Base-by-base conservation (phyloP, 2,113 vertebrate species). In the Laticauda colubrina region DNA sequence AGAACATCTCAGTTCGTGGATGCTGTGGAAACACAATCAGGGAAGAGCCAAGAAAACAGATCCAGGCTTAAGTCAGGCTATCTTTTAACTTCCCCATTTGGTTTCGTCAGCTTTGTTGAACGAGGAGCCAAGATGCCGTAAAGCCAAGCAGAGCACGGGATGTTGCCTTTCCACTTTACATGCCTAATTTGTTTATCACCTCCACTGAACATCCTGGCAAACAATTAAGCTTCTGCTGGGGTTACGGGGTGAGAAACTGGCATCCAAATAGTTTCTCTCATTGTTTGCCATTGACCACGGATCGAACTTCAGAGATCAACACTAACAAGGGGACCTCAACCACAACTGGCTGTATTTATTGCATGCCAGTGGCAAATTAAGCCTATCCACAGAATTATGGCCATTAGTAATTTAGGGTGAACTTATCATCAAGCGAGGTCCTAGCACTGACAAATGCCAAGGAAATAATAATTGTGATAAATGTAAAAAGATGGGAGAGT, bases 391-490 rank as follows among this genome's bases (percentile, higher is more conserved):
- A 93, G 94, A 96, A 96, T 97, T 98, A 98, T 97, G 96, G 96
- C 96, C 96, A 95, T 97, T 98, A 96, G 97, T 97, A 96, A 98
- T 98, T 98, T 97, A 94, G 96, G 57, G 98, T 98, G 98, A 98
- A 99, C 99, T 99, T 99, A 97, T 98, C 97, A 97, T 98, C 98
- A 98, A 98, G 97, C 97, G 97, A 93, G 96, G 95, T 95, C 96
- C 97, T 95, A 95, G 97, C 96, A 98, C 97, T 97, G 93, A 98
- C 96, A 94, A 96, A 97, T 21, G 34, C 26, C 56, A 90, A 85
- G 23, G 57, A 48, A 90, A 93, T 81, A 90, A 87, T 93, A 95
- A 92, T 81, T 6, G 21, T 59, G 39, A 85, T 55, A 55, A 91
- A 75, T 45, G 23, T 14, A 88, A 14, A 55, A 61, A n/a, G 75